Evolutionary conservation across 53 echinoderm and acorn worm genomes (phyloP).

Genomic region (Apostichopus leukothele): DNA sequence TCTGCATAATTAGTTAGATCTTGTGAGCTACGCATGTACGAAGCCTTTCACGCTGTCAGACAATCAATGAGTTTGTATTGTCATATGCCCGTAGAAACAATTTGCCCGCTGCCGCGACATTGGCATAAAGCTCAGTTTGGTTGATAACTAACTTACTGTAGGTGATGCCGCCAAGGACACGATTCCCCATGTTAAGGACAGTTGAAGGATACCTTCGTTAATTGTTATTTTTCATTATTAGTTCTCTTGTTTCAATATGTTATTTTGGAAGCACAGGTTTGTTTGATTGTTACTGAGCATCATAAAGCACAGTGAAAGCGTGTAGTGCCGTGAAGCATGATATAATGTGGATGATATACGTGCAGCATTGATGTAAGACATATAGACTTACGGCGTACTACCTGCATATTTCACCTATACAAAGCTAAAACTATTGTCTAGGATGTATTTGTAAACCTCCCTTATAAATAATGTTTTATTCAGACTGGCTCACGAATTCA

Average conservation of each 20-base stretch:
- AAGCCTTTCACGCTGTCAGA: background rate
- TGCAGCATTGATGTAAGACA: background rate
- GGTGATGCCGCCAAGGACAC: background rate
- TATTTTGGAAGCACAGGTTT: background rate
- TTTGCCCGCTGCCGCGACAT: background rate
- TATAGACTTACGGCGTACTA: background rate
- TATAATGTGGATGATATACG: background rate
- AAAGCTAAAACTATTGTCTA: too few relatives aligned
- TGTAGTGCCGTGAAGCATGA: background rate
- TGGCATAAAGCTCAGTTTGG: background rate
- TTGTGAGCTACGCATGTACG: background rate
- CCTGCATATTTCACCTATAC: background rate
- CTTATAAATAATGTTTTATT: too few relatives aligned
- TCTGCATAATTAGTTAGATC: background rate
- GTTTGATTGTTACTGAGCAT: background rate
- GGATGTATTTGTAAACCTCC: too few relatives aligned
- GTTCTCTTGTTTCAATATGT: background rate
- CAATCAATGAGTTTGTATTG: background rate
- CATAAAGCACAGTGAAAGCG: background rate
- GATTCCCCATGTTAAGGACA: background rate
- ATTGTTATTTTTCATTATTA: background rate
- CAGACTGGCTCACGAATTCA: too few relatives aligned
- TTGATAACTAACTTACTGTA: background rate
- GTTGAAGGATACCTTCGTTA: background rate
- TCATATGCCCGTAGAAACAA: background rate